Conservation (phyloP, 2,797 vertebrate genomes). For the Tokudaia tokunoshimensis region DNA sequence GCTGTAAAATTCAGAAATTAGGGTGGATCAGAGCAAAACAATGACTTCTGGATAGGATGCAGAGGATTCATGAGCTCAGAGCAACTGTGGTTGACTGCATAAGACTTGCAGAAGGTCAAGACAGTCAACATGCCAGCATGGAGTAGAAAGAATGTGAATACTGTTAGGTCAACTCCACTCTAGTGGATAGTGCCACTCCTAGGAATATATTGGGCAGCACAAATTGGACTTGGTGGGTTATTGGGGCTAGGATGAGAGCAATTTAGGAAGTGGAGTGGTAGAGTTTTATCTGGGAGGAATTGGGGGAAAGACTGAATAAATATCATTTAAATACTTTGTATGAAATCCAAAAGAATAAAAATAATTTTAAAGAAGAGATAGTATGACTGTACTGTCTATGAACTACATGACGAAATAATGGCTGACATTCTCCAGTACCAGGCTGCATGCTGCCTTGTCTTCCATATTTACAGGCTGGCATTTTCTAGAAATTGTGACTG, state of each 20-base stretch:
- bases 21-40: not conserved
- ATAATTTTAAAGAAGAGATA: not conserved
- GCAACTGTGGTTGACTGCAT: not conserved
- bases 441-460: not conserved
- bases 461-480: not conserved
- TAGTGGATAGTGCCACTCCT: not conserved
- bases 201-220: not conserved
- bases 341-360: not conserved
- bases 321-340: not conserved
- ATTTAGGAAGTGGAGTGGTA: not conserved
- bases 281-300: not conserved
- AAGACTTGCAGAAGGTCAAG: not conserved
- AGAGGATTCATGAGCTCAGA: not conserved
- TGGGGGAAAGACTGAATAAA: not conserved
- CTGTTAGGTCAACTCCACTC: not conserved
- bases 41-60: not conserved
- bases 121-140: not conserved
- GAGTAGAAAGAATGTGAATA: not conserved
- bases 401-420: conserved; percentile 1
- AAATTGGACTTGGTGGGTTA: not conserved
- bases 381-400: not conserved
- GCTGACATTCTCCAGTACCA: not conserved
- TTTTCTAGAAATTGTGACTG: not conserved
- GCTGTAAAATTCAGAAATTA: not conserved
- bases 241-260: not conserved